Conservation (phyloP, 2,113 vertebrate genomes). For the Heterotis niloticus region DNA sequence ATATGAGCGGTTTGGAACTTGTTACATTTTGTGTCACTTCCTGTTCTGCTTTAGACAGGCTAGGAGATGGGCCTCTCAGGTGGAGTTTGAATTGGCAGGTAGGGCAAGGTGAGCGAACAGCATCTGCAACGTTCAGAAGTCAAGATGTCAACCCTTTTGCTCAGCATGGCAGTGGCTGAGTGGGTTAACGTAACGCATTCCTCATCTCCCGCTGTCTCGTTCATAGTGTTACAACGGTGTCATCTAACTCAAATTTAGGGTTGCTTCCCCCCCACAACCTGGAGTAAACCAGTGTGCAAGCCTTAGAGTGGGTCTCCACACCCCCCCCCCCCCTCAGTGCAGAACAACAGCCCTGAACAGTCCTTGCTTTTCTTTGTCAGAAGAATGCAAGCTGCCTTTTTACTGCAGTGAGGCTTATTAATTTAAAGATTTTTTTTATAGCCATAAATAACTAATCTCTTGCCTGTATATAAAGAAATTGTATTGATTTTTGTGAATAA, state of each 20-base stretch:
- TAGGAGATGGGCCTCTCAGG: neutral
- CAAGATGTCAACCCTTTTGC: neutral
- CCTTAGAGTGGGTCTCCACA: neutral
- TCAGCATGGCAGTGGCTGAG: neutral
- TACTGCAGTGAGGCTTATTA: neutral
- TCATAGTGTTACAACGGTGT: neutral
- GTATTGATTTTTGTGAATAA: constrained; percentile 26
- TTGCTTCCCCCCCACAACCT: neutral
- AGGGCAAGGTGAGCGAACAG: neutral
- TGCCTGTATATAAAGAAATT: constrained; percentile 14
- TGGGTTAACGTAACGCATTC: neutral
- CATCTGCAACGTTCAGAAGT: neutral
- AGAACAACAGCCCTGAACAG: neutral
- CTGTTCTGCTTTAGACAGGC: neutral
- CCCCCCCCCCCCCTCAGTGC: neutral
- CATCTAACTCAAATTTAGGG: neutral
- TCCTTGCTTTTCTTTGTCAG: neutral
- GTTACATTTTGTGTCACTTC: neutral
- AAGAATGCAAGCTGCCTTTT: neutral
- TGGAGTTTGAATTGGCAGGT: too few species aligned
- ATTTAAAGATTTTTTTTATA: constrained; percentile 9
- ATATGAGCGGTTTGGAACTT: constrained; percentile 47
- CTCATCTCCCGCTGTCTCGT: too few species aligned
- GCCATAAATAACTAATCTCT: neutral
- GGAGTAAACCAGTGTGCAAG: neutral